Evolutionary conservation across 2,113 vertebrate genomes (phyloP).

Genomic region (Oreochromis aureus): DNA sequence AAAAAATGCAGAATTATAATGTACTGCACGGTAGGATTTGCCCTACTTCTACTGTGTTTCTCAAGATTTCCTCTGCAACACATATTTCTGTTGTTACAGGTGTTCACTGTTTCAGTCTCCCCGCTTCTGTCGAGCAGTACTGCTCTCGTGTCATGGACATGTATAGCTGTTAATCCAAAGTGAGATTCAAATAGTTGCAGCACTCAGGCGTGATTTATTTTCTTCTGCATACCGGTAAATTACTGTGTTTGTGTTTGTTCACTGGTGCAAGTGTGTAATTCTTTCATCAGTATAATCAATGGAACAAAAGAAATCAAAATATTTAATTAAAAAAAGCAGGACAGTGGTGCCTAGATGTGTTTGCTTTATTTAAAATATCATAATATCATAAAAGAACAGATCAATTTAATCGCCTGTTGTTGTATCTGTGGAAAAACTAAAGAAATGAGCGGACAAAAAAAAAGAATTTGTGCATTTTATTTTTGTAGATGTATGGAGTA

Average conservation of each 20-base stretch:
- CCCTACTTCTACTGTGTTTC: constrained; percentile 24
- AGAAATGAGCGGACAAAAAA: fast-evolving
- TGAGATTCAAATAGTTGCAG: neutral
- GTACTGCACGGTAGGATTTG: constrained; percentile 23
- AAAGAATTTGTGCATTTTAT: neutral
- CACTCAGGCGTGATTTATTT: neutral
- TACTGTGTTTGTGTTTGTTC: neutral
- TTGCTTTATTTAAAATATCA: neutral
- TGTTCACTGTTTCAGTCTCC: neutral
- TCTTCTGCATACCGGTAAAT: neutral
- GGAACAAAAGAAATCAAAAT: neutral
- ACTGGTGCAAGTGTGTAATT: neutral
- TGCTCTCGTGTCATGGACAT: constrained; percentile 1
- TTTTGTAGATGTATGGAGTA: neutral
- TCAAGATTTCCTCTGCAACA: neutral
- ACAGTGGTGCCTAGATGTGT: neutral
- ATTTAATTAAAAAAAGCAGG: neutral
- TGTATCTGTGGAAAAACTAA: neutral
- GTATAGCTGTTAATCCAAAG: neutral
- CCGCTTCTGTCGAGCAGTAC: neutral
- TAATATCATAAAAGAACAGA: neutral
- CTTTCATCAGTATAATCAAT: neutral
- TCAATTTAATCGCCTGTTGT: neutral
- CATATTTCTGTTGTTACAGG: neutral
- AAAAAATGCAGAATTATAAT: neutral